Conservation (phyloP, 2,888 invertebrate species). For the Melieria crassipennis region DNA sequence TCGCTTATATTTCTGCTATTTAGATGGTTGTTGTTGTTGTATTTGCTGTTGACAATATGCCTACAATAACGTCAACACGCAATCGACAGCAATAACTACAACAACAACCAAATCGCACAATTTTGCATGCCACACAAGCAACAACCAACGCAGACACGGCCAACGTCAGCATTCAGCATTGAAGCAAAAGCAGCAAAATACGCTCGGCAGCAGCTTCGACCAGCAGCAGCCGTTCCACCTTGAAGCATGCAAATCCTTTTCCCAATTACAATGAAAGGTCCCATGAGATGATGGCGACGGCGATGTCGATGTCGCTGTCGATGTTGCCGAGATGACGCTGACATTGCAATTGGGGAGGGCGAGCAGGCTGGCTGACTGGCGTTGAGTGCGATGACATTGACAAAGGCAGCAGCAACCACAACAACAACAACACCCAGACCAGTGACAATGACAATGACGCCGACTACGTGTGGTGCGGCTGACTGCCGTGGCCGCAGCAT, state of each 20-base stretch:
- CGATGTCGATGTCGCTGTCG: not conserved
- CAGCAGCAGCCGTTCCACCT: not conserved
- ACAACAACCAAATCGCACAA: not conserved
- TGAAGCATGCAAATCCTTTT: conserved; percentile 11
- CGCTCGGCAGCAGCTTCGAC: conserved; percentile 7
- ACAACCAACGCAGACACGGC: not conserved
- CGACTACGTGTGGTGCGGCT: not conserved
- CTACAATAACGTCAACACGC: not conserved
- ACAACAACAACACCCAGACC: not conserved
- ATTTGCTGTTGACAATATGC: conserved; percentile 3
- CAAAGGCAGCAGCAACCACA: not conserved
- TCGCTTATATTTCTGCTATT: too few species aligned
- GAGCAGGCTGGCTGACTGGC: too few species aligned
- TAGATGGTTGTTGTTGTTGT: not conserved
- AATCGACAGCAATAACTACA: not conserved
- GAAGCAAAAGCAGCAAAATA: conserved; percentile 3
- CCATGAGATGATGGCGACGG: conserved; percentile 8
- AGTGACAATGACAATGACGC: too few species aligned
- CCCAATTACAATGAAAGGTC: conserved; percentile 13
- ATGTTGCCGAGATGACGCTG: conserved; percentile 17
- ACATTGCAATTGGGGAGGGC: not conserved
- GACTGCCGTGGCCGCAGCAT: not conserved
- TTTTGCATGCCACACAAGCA: not conserved
- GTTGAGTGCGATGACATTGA: not conserved
- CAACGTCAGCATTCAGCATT: conserved; percentile 1